These are phyloP conservation scores for Panagrolaimus sp. DNA, from an alignment of 1,140 invertebrate genomes.

Conservation along the genomic window DNA sequence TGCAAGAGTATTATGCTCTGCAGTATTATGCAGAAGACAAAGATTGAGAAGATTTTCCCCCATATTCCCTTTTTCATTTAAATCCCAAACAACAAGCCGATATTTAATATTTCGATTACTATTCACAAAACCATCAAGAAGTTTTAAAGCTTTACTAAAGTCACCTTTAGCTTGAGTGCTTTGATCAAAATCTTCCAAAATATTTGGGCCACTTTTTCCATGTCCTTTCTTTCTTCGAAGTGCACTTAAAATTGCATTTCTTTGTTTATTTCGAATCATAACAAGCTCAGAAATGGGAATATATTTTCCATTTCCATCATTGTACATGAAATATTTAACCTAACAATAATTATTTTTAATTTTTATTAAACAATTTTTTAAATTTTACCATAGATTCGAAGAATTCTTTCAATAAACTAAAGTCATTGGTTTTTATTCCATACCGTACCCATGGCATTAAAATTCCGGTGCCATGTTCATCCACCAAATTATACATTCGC, in stretches of 20 bases:
- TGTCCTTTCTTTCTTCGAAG: slow-evolving; percentile 16
- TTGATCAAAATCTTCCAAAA: slow-evolving; percentile 18
- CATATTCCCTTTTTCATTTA: slow-evolving; percentile 62
- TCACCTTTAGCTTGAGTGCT: slow-evolving; percentile 12
- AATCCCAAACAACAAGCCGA: slow-evolving; percentile 8
- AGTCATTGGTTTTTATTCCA: slow-evolving; percentile 9
- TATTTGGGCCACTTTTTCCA: slow-evolving; percentile 16
- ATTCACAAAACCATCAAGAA: slow-evolving; percentile 9
- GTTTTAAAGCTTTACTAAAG: slow-evolving; percentile 18
- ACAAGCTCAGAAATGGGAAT: slow-evolving; percentile 16
- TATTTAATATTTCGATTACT: slow-evolving; percentile 15
- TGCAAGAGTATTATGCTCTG: slow-evolving; percentile 82
- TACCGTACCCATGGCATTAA: slow-evolving; percentile 12
- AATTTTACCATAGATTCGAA: slow-evolving; percentile 1
- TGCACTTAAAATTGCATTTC: slow-evolving; percentile 13
- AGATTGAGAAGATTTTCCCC: slow-evolving; percentile 89
- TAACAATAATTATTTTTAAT: neutral
- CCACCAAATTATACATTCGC: slow-evolving; percentile 10
- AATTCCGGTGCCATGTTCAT: neutral
- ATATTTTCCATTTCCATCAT: slow-evolving; percentile 19
- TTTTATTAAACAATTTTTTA: neutral
- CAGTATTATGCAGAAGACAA: slow-evolving; percentile 82
- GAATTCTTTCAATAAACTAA: slow-evolving; percentile 9
- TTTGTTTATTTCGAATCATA: slow-evolving; percentile 18
- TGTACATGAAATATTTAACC: slow-evolving; percentile 15